Conservation (phyloP, 1,140 invertebrate genomes). For the Rhagoletis pomonella region DNA sequence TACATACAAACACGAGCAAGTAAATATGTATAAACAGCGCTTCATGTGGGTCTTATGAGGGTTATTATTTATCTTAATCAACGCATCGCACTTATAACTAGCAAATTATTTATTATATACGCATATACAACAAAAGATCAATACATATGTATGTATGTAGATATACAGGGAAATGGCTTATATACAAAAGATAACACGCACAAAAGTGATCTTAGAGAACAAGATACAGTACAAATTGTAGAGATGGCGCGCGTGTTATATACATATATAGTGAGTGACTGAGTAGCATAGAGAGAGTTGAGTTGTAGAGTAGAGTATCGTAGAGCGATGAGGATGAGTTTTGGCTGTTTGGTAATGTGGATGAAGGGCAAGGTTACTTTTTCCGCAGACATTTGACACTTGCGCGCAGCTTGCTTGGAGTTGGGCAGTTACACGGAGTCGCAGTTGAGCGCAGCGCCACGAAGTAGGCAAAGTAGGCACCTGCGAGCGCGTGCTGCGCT, state of each 20-base stretch:
- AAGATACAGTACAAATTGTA: constrained; percentile 40
- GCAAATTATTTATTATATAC: constrained; percentile 51
- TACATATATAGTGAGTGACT: background rate
- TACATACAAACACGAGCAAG: background rate
- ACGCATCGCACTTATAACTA: constrained; percentile 50
- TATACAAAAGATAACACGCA: constrained; percentile 56
- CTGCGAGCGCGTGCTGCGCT: background rate
- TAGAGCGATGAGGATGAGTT: constrained; percentile 37
- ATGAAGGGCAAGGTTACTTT: constrained; percentile 28
- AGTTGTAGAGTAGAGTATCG: constrained; percentile 3
- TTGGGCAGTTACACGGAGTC: background rate
- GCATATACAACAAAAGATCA: constrained; percentile 54
- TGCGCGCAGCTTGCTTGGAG: background rate
- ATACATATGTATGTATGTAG: constrained; percentile 54
- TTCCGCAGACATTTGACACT: constrained; percentile 14
- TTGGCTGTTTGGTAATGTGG: constrained; percentile 10
- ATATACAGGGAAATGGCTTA: constrained; percentile 56
- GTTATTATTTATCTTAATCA: constrained; percentile 47
- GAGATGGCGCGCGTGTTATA: background rate
- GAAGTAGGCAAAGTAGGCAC: no score
- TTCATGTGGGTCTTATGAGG: constrained; percentile 35
- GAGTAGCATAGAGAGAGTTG: constrained; percentile 13
- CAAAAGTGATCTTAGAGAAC: constrained; percentile 37
- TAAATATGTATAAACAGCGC: constrained; percentile 8
- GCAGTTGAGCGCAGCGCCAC: background rate